Conservation (phyloP, 2,797 vertebrate species). For the Gymnopithys bicolor region DNA sequence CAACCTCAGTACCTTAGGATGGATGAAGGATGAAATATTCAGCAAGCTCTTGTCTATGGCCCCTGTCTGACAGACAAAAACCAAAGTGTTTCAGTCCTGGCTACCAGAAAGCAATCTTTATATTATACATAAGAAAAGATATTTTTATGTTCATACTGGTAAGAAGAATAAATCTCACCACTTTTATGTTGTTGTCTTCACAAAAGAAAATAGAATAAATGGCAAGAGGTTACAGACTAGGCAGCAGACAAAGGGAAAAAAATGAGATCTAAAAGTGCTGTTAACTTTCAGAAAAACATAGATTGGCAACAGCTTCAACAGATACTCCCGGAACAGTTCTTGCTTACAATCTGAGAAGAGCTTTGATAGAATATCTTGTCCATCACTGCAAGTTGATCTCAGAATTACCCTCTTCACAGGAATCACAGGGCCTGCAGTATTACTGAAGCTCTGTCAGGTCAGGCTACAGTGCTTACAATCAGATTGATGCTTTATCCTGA, state of each 20-base stretch:
- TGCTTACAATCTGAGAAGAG: not conserved
- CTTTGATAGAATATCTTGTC: not conserved
- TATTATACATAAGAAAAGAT: not conserved
- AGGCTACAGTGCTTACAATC: not conserved
- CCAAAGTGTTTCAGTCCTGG: not conserved
- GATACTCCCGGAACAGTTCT: not conserved
- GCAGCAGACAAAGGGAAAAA: not conserved
- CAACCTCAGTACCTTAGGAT: not conserved
- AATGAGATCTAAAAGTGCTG: not conserved
- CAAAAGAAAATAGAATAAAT: not conserved
- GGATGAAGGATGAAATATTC: not conserved
- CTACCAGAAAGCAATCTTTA: not conserved
- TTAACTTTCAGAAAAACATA: not conserved
- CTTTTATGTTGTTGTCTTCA: not conserved
- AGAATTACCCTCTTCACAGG: constrained; percentile 20
- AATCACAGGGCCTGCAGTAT: not conserved
- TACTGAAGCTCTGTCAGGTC: constrained; percentile 1
- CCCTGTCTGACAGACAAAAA: not conserved
- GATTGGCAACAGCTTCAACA: not conserved
- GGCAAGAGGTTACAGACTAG: not conserved
- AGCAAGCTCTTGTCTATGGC: not conserved
- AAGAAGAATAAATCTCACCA: not conserved
- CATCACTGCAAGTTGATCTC: not conserved
- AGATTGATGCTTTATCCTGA: constrained; percentile 27
- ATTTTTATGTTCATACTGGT: not conserved